A percentile compares a stretch with the other conserved stretches of the same genome.
Evolutionary conservation across 2,888 invertebrate genomes (phyloP).

Genomic region (Papilio gigon): DNA sequence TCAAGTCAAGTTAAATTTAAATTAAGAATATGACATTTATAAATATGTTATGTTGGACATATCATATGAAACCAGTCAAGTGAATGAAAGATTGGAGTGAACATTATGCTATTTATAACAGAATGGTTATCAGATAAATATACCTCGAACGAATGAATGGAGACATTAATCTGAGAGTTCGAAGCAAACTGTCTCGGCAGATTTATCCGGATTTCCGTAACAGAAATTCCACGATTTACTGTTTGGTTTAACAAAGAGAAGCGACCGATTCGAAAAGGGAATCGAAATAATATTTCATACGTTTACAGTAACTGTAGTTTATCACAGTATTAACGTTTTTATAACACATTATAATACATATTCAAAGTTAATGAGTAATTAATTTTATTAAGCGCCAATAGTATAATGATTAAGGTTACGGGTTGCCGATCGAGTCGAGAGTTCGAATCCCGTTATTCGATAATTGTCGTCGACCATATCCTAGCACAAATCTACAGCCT

Average conservation of each 20-base stretch:
- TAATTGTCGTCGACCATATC: too few species aligned
- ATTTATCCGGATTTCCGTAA: constrained; percentile 29
- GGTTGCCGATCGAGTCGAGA: too few species aligned
- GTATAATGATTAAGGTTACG: too few species aligned
- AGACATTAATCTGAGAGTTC: constrained; percentile 26
- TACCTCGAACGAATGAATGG: constrained; percentile 9
- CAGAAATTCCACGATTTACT: constrained; percentile 24
- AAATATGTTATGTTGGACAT: neutral
- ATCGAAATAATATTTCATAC: constrained; percentile 10
- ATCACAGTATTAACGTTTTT: neutral
- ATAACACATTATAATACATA: too few species aligned
- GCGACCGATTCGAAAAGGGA: neutral
- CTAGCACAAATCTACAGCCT: too few species aligned
- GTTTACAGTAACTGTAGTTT: neutral
- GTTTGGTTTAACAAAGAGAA: constrained; percentile 17
- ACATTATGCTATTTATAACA: constrained; percentile 16
- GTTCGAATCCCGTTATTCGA: too few species aligned
- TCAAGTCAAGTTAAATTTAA: too few species aligned
- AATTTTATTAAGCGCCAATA: too few species aligned
- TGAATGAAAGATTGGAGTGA: neutral
- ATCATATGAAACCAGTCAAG: neutral
- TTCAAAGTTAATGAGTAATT: too few species aligned
- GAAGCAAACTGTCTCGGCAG: constrained; percentile 17
- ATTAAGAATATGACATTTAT: neutral
- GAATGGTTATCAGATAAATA: constrained; percentile 17